Conservation (phyloP, 2,113 vertebrate genomes). For the Odobenus rosmarus region DNA sequence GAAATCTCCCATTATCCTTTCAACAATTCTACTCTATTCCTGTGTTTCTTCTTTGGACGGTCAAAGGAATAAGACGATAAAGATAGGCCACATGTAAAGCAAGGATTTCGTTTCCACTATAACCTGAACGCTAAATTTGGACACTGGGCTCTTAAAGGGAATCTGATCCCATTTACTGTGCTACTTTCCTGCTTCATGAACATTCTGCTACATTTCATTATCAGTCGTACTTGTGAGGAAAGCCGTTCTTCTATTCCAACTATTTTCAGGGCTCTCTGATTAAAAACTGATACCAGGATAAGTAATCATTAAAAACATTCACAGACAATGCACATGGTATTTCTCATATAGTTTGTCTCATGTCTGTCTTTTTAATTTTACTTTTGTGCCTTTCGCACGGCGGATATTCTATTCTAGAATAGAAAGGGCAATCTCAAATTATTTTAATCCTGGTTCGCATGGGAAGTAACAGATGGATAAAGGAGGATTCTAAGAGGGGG, state of each 20-base stretch:
- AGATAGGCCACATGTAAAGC: neutral
- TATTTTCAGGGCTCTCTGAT: neutral
- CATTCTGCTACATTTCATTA: neutral
- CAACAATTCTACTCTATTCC: neutral
- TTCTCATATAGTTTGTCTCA: neutral
- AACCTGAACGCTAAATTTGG: neutral
- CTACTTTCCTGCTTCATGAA: neutral
- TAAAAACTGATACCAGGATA: neutral
- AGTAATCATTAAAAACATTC: neutral
- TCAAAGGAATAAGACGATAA: neutral
- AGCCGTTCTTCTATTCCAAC: neutral
- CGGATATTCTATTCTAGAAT: neutral
- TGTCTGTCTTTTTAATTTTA: neutral
- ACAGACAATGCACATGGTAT: neutral
- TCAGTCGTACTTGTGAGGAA: neutral
- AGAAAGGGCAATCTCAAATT: constrained; percentile 49
- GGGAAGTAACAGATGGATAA: constrained; percentile 60
- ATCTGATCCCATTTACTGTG: neutral
- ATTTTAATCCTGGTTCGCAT: constrained; percentile 40
- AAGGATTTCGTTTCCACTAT: neutral
- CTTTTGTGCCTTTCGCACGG: neutral
- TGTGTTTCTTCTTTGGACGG: neutral
- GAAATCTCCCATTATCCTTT: neutral
- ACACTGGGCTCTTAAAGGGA: neutral
- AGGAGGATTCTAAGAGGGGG: neutral